A percentile compares a stretch with the other conserved stretches of the same genome.
Conservation (phyloP, 2,113 vertebrate genomes). For the Menidia beryllina region DNA sequence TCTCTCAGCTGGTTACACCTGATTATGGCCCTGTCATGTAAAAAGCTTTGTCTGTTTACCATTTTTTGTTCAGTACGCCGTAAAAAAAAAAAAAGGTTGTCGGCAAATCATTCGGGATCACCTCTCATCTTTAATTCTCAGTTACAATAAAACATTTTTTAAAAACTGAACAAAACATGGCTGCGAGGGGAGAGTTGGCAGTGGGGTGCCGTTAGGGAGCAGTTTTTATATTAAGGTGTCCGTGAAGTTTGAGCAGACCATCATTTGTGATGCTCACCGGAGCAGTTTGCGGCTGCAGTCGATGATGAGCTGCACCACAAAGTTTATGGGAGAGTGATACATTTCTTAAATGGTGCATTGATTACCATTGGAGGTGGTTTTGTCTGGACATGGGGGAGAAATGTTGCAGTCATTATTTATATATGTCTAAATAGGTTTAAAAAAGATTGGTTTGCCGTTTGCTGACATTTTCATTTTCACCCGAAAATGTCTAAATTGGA, state of each 20-base stretch:
- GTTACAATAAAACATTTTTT: not conserved
- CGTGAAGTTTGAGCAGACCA: conserved; percentile 26
- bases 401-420: not conserved
- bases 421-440: not conserved
- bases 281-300: conserved; percentile 17
- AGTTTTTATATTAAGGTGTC: conserved; percentile 43
- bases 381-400: not conserved
- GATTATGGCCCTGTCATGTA: not conserved
- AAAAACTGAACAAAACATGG: conserved; percentile 28
- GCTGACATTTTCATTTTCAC: conserved; percentile 20
- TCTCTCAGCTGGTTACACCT: not conserved
- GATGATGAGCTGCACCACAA: no score
- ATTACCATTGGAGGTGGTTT: not conserved
- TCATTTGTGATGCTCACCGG: conserved; percentile 45
- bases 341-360: not conserved
- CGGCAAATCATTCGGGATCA: not conserved
- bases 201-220: conserved; percentile 40
- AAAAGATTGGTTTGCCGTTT: not conserved
- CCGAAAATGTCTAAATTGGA: not conserved
- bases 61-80: not conserved
- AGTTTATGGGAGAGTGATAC: conserved; percentile 1
- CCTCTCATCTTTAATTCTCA: not conserved
- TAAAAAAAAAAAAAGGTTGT: not conserved
- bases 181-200: conserved; percentile 43
- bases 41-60: not conserved